Conservation (phyloP, 2,888 invertebrate species). For the Campoletis raptor region DNA sequence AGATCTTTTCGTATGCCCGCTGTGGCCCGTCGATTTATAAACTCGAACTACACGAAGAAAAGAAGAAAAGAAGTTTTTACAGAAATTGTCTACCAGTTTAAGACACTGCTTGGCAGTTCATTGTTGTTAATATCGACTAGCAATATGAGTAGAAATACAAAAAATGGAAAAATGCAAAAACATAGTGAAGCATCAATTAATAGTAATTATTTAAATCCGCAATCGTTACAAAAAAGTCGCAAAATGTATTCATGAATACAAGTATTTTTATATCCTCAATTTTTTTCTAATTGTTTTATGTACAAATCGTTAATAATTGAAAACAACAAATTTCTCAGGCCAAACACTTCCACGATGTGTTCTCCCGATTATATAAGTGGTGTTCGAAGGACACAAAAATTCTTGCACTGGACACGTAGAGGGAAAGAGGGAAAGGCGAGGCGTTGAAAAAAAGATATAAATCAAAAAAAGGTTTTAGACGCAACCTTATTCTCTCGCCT, state of each 20-base stretch:
- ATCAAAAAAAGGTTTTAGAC: slow-evolving; percentile 34
- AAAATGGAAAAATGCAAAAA: background rate
- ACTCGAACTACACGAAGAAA: slow-evolving; percentile 28
- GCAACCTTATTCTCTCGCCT: slow-evolving; percentile 62
- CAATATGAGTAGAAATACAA: background rate
- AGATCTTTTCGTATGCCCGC: slow-evolving; percentile 37
- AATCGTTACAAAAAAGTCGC: background rate
- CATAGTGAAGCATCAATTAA: background rate
- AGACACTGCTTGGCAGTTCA: slow-evolving; percentile 8
- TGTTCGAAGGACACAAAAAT: background rate
- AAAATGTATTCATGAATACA: background rate
- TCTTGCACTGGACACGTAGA: background rate
- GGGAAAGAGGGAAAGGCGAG: background rate
- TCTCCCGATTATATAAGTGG: background rate
- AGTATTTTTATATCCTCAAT: background rate
- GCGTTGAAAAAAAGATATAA: too few relatives aligned
- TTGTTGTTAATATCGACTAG: background rate
- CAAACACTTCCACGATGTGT: background rate
- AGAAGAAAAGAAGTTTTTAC: background rate
- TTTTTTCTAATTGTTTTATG: background rate
- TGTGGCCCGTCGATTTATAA: slow-evolving; percentile 62
- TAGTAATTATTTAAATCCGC: background rate
- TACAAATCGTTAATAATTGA: background rate
- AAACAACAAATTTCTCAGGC: background rate
- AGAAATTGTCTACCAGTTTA: background rate